These are phyloP conservation scores for Illadopsis cleaveri DNA, from an alignment of 2,113 vertebrate species.

Conservation along the genomic window DNA sequence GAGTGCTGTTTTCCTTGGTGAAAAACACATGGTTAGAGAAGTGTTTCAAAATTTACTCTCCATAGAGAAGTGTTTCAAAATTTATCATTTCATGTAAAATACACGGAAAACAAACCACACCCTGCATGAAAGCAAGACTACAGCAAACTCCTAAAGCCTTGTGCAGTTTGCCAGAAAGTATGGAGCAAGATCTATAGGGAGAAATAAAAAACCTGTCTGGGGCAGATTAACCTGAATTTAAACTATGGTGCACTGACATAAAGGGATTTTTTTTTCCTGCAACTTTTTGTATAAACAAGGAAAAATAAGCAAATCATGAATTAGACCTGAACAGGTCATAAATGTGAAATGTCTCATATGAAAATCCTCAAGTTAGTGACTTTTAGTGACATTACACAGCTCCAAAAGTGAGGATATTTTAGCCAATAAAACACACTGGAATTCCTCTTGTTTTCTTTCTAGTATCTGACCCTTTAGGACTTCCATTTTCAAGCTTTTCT, in stretches of 20 bases:
- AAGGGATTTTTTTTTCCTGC: not conserved
- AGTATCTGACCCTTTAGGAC: not conserved
- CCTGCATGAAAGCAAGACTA: not conserved
- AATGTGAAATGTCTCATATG: not conserved
- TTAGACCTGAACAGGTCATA: not conserved
- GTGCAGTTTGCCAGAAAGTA: not conserved
- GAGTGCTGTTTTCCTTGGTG: not conserved
- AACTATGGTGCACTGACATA: not conserved
- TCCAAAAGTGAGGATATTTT: not conserved
- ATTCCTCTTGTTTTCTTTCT: not conserved
- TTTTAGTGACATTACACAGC: not conserved
- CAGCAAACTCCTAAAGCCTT: not conserved
- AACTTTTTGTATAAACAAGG: not conserved
- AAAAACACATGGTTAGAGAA: not conserved
- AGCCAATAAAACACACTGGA: not conserved
- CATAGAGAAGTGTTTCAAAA: not conserved
- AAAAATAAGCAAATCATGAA: not conserved
- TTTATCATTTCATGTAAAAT: not conserved
- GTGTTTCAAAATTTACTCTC: not conserved
- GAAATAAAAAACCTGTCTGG: not conserved
- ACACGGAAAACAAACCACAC: not conserved
- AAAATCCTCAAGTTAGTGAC: not conserved
- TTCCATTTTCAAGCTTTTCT: not conserved
- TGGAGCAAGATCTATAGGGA: not conserved
- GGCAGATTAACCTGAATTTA: not conserved